A percentile compares a stretch with the other conserved stretches of the same genome.
These are phyloP conservation scores for Uromys caudimaculatus DNA, from an alignment of 2,797 vertebrate genomes.

Conservation along the genomic window DNA sequence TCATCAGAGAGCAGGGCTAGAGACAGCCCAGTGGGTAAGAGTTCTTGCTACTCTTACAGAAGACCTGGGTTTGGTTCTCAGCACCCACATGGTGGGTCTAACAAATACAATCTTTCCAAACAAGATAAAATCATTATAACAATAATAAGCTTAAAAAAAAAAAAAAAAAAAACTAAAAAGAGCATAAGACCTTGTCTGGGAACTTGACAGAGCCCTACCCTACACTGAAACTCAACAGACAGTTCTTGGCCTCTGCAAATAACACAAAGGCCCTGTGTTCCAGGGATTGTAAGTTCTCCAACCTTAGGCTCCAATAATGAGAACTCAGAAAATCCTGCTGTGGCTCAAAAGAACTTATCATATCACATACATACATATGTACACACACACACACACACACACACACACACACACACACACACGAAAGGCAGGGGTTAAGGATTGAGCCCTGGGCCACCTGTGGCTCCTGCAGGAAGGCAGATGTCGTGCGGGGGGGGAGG, in stretches of 20 bases:
- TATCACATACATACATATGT: accelerated
- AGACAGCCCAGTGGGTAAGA: neutral
- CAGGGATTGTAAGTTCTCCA: accelerated
- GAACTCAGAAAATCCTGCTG: neutral
- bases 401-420: no score
- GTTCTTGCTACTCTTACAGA: neutral
- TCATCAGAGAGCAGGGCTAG: neutral
- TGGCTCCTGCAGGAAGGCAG: neutral
- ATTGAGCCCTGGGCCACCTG: accelerated
- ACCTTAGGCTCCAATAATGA: neutral
- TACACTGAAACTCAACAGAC: neutral
- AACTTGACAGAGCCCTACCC: neutral
- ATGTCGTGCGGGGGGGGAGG: accelerated
- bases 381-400: neutral
- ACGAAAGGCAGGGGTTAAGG: accelerated
- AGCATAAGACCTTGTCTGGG: neutral
- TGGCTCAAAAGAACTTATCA: neutral
- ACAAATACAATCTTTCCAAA: neutral
- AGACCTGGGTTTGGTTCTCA: neutral
- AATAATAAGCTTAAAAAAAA: neutral
- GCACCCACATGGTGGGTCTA: neutral
- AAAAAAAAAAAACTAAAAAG: neutral
- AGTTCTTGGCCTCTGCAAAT: neutral
- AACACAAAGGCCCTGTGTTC: neutral
- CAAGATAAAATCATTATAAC: neutral